These are phyloP conservation scores for Myotis yumanensis DNA, from an alignment of 2,113 vertebrate species.

Conservation along the genomic window DNA sequence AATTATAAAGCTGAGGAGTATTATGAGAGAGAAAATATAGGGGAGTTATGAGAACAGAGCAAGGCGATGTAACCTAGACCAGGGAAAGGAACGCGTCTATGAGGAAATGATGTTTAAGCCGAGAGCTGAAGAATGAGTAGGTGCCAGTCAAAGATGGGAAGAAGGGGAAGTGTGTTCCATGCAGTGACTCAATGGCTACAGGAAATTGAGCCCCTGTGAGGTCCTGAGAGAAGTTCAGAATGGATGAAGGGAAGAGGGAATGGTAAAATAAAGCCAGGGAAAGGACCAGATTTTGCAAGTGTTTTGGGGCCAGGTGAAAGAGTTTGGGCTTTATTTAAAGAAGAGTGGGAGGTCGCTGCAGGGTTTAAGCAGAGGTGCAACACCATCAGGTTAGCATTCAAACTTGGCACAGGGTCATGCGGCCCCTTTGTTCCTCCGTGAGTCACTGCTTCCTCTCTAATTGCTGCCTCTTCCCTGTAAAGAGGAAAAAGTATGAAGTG, in stretches of 20 bases:
- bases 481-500: not conserved
- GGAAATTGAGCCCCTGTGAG: not conserved
- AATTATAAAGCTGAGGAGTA: not conserved
- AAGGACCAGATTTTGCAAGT: not conserved
- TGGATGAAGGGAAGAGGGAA: not conserved
- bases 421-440: not conserved
- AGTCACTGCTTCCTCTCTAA: not conserved
- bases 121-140: not conserved
- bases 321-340: not conserved
- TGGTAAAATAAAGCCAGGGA: not conserved
- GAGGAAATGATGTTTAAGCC: not conserved
- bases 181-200: not conserved
- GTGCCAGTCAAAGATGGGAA: not conserved
- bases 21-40: not conserved
- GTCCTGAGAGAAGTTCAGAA: not conserved
- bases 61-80: not conserved
- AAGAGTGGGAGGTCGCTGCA: not conserved
- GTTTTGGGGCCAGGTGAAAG: not conserved
- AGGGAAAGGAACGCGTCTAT: not conserved
- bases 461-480: not conserved
- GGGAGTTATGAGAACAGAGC: not conserved
- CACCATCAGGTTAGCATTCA: not conserved
- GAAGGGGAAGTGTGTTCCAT: no score
- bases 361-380: not conserved
- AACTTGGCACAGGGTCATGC: no score